Evolutionary conservation across 1,140 invertebrate species (phyloP).

Genomic region (silkworm (Bombyx mori)): ASM3026992v2 NC_085107.1:2308001-2308500

Average conservation of each 20-base stretch:
- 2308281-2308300: slow-evolving; percentile 8
- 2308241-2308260: slow-evolving; percentile 23
- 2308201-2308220: slow-evolving; percentile 15
- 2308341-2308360: background rate
- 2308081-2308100: background rate
- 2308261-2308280: slow-evolving; percentile 11
- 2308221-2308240: slow-evolving; percentile 14
- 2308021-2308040: background rate
- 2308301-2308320: slow-evolving; percentile 3
- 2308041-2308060: too few relatives aligned
- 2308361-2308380: background rate
- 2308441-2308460: too few relatives aligned
- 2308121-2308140: background rate
- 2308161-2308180: slow-evolving; percentile 18
- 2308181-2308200: slow-evolving; percentile 26
- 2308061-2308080: background rate
- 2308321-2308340: background rate
- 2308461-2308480: too few relatives aligned
- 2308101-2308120: background rate
- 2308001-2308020: background rate
- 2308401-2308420: too few relatives aligned
- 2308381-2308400: too few relatives aligned
- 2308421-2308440: too few relatives aligned
- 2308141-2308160: slow-evolving; percentile 5
- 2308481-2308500: too few relatives aligned